phyloP scores from a whole-genome alignment of 2,113 vertebrate species.

The Pelmatolapia mariae region DNA sequence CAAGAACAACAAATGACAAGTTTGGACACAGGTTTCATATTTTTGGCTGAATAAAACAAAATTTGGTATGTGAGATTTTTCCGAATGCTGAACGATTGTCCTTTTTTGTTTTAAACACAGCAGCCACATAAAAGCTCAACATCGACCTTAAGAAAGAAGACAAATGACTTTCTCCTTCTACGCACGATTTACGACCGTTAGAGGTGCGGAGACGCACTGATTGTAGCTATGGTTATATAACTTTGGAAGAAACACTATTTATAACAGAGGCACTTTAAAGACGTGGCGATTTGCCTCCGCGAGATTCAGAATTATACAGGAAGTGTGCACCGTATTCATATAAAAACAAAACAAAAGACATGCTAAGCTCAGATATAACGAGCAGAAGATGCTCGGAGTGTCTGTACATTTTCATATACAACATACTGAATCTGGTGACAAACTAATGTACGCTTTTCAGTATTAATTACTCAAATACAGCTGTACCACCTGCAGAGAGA shows the following conservation, averaged over 20 bases:
- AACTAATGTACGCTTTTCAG: slow-evolving; percentile 4
- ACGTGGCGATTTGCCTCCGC: slow-evolving; percentile 15
- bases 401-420: slow-evolving; percentile 44
- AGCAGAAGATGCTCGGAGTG: slow-evolving; percentile 33
- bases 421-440: background rate
- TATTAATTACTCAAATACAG: slow-evolving; percentile 23
- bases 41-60: slow-evolving; percentile 6
- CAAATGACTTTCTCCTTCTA: background rate
- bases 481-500: background rate
- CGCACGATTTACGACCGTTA: slow-evolving; percentile 33
- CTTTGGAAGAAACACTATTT: slow-evolving; percentile 27
- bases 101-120: slow-evolving; percentile 9
- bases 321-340: slow-evolving; percentile 43
- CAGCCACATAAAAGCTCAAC: slow-evolving; percentile 27
- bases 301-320: slow-evolving; percentile 53
- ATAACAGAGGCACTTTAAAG: slow-evolving; percentile 21
- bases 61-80: slow-evolving; percentile 46
- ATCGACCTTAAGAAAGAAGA: slow-evolving; percentile 3
- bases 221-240: slow-evolving; percentile 58
- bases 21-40: background rate
- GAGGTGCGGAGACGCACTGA: slow-evolving; percentile 51
- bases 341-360: slow-evolving; percentile 31
- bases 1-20: background rate
- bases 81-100: slow-evolving; percentile 57
- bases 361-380: slow-evolving; percentile 14